phyloP scores from a whole-genome alignment of 2,113 vertebrate genomes.

The Puma concolor region DNA sequence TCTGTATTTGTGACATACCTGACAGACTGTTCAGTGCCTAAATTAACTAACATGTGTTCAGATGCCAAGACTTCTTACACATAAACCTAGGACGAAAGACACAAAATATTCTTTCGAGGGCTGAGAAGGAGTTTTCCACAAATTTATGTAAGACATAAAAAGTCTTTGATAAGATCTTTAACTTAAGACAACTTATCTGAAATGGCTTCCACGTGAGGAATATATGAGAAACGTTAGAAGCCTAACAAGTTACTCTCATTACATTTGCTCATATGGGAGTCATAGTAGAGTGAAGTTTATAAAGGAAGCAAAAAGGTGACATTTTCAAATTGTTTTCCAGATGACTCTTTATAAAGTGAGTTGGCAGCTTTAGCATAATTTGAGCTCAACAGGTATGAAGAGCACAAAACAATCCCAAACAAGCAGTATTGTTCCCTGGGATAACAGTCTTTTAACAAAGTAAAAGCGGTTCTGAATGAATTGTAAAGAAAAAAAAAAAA shows the following conservation, averaged over 20 bases:
- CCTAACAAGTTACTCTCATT: neutral
- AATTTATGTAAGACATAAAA: neutral
- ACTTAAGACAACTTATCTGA: neutral
- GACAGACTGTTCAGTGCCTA: neutral
- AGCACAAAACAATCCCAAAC: slow-evolving; percentile 50
- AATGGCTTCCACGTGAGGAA: neutral
- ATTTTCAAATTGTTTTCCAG: slow-evolving; percentile 53
- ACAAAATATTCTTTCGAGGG: neutral
- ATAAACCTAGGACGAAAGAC: neutral
- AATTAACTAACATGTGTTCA: neutral
- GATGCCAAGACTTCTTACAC: neutral
- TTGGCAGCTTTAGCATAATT: slow-evolving; percentile 44
- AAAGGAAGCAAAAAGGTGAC: slow-evolving; percentile 43
- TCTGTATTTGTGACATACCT: neutral
- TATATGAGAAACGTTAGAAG: neutral
- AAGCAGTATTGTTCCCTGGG: slow-evolving; percentile 33
- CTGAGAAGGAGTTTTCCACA: neutral
- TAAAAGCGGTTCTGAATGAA: slow-evolving; percentile 65
- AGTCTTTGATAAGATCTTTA: neutral
- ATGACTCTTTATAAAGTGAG: slow-evolving; percentile 53
- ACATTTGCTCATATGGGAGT: neutral
- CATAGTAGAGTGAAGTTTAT: neutral
- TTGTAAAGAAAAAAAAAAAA: neutral
- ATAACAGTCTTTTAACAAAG: slow-evolving; percentile 60
- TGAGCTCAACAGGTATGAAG: slow-evolving; percentile 60